Conservation (phyloP, 1,140 invertebrate genomes). For the Listronotus bonariensis region DNA sequence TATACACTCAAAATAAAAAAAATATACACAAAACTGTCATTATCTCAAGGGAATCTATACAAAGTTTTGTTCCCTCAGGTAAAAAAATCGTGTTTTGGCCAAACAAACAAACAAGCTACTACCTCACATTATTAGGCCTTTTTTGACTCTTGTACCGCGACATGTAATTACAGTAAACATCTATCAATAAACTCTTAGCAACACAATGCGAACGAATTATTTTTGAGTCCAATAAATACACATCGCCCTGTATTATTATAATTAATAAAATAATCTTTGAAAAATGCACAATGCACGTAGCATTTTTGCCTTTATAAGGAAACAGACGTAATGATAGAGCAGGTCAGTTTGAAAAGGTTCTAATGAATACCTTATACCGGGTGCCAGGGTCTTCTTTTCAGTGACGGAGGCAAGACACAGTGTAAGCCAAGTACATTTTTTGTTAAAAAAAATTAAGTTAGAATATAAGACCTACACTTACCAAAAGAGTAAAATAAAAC, state of each 20-base stretch:
- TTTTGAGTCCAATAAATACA: constrained; percentile 26
- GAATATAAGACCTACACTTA: too few relatives aligned
- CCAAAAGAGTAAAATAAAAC: too few relatives aligned
- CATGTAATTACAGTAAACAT: constrained; percentile 33
- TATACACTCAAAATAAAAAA: too few relatives aligned
- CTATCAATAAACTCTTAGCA: constrained; percentile 34
- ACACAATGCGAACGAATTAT: constrained; percentile 29
- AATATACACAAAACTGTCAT: too few relatives aligned
- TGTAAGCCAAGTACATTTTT: too few relatives aligned
- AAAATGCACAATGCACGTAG: constrained; percentile 22
- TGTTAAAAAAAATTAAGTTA: too few relatives aligned
- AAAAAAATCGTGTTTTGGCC: constrained; percentile 22
- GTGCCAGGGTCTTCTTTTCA: constrained; percentile 18
- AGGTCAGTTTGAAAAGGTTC: constrained; percentile 26
- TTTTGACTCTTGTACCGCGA: not conserved
- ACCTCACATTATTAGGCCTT: not conserved
- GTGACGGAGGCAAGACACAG: too few relatives aligned
- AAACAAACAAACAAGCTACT: constrained; percentile 7
- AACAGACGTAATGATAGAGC: constrained; percentile 32
- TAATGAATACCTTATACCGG: constrained; percentile 28
- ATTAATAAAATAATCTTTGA: constrained; percentile 27
- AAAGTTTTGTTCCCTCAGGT: constrained; percentile 13
- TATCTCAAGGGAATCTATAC: not conserved
- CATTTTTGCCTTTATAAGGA: constrained; percentile 27
- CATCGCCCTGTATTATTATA: constrained; percentile 26